phyloP scores from a whole-genome alignment of 1,140 invertebrate genomes.

The Ceratina calcarata region DNA sequence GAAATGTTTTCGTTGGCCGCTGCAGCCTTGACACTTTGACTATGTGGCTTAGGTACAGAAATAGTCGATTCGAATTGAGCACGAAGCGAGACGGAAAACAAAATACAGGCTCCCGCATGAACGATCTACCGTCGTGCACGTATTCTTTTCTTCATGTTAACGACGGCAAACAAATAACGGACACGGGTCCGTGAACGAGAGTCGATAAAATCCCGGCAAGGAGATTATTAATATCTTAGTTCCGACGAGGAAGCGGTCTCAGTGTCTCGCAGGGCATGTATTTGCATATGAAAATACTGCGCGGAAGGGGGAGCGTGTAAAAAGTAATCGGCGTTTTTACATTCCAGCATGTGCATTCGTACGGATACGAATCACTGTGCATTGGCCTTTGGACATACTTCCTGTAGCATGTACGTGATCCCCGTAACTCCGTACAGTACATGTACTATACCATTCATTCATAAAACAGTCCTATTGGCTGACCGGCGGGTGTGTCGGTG shows the following conservation, averaged over 20 bases:
- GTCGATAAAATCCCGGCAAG: not conserved
- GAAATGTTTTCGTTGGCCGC: conserved; percentile 5
- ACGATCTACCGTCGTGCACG: too few species aligned
- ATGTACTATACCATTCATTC: conserved; percentile 57
- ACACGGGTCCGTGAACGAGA: not conserved
- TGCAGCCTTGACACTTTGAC: conserved; percentile 10
- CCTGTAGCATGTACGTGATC: conserved; percentile 6
- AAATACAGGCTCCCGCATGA: too few species aligned
- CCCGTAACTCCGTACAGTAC: not conserved
- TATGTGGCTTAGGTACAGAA: not conserved
- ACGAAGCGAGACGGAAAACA: too few species aligned
- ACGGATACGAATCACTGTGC: conserved; percentile 40
- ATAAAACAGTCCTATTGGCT: conserved; percentile 59
- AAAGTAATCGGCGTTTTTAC: not conserved
- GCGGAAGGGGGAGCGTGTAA: conserved; percentile 3
- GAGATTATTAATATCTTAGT: not conserved
- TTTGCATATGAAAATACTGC: conserved; percentile 31
- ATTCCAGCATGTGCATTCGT: conserved; percentile 41
- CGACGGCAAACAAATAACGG: too few species aligned
- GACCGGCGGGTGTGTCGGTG: conserved; percentile 66
- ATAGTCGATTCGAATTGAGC: not conserved
- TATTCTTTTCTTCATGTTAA: too few species aligned
- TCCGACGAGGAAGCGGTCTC: not conserved
- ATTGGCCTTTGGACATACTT: conserved; percentile 40
- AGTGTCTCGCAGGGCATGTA: not conserved